phyloP scores from a whole-genome alignment of 2,888 invertebrate genomes.

The Ethmia dodecea region DNA sequence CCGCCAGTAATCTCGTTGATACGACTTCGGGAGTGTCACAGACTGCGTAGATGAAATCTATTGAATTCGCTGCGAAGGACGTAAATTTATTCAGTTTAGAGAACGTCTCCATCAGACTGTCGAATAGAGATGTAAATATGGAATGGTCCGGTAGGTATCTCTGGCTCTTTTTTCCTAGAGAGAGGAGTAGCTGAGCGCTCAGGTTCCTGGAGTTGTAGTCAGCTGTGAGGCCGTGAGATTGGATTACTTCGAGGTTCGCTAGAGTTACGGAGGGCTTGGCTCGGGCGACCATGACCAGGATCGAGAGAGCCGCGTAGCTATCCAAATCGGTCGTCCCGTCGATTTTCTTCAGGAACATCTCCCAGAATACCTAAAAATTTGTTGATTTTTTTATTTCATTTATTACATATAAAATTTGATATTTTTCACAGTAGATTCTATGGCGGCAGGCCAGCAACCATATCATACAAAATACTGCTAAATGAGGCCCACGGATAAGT shows the following conservation, averaged over 20 bases:
- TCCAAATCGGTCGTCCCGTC: conserved; percentile 83
- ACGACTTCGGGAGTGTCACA: conserved; percentile 77
- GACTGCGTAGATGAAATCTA: conserved; percentile 75
- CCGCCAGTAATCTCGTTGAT: conserved; percentile 64
- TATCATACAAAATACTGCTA: no score
- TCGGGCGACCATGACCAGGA: conserved; percentile 85
- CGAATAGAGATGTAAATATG: conserved; percentile 48
- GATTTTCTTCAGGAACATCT: conserved; percentile 86
- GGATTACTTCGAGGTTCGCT: conserved; percentile 85
- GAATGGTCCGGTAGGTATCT: conserved; percentile 58
- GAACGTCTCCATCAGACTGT: conserved; percentile 65
- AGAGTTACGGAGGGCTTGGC: conserved; percentile 78
- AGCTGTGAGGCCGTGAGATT: conserved; percentile 83
- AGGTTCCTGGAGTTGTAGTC: conserved; percentile 56
- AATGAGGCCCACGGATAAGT: no score
- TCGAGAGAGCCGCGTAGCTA: conserved; percentile 83
- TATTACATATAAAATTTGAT: no score
- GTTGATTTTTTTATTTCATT: no score
- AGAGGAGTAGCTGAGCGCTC: conserved; percentile 51
- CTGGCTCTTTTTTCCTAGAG: conserved; percentile 50
- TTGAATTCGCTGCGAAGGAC: conserved; percentile 64
- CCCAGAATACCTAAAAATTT: conserved; percentile 90
- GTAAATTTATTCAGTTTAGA: conserved; percentile 67
- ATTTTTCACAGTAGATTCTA: no score
- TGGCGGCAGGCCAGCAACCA: no score